Percentiles rank a stretch among this genome's conserved stretches.
Evolutionary conservation across 2,797 vertebrate species (phyloP).

Genomic region (Crax fasciolata): DNA sequence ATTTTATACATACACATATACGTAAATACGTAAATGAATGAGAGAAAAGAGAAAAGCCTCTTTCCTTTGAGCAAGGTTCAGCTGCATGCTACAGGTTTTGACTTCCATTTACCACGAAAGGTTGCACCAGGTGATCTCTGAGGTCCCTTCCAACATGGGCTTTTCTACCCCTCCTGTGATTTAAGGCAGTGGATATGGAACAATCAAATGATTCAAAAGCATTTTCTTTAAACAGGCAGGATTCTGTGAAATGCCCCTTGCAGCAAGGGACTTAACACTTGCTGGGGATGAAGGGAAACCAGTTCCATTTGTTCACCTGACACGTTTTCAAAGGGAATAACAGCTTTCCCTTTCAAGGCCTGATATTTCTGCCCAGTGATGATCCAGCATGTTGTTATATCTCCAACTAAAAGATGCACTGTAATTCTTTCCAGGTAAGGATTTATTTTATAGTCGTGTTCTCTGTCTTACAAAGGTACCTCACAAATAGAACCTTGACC

Average conservation of each 20-base stretch:
- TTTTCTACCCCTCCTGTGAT: background rate
- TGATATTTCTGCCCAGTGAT: background rate
- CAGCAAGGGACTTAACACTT: background rate
- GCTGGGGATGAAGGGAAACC: background rate
- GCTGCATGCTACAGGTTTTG: background rate
- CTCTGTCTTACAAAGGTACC: background rate
- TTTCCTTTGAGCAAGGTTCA: slow-evolving; percentile 53
- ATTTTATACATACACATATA: background rate
- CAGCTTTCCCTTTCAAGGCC: background rate
- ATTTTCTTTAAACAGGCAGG: background rate
- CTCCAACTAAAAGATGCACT: background rate
- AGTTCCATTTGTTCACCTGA: background rate
- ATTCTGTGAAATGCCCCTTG: background rate
- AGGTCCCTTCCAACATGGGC: background rate
- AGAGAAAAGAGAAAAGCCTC: slow-evolving; percentile 39
- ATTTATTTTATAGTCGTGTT: background rate
- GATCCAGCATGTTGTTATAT: background rate
- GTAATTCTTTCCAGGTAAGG: background rate
- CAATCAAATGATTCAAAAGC: background rate
- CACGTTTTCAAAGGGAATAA: slow-evolving; percentile 11
- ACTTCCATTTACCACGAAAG: background rate
- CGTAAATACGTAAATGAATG: background rate
- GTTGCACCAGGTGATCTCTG: background rate
- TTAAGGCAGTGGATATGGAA: background rate
- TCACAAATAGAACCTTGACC: background rate